phyloP scores from a whole-genome alignment of 2,888 invertebrate species.

The Melipona bicolor region DNA sequence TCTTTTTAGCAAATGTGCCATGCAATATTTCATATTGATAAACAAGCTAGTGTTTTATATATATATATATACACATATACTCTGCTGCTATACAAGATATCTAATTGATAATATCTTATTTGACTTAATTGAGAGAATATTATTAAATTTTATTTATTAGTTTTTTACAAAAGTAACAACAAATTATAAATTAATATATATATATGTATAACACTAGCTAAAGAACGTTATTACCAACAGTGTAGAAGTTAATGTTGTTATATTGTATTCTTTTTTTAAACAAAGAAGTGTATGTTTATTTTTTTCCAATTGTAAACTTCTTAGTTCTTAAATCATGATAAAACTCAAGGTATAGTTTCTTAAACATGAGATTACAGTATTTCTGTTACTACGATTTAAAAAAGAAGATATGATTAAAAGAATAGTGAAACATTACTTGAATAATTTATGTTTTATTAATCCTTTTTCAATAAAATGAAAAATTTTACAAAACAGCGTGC shows the following conservation, averaged over 20 bases:
- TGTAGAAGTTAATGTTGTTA: conserved; percentile 65
- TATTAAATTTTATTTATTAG: conserved; percentile 12
- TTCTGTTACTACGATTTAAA: conserved; percentile 66
- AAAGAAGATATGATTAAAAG: conserved; percentile 66
- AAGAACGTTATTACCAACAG: conserved; percentile 54
- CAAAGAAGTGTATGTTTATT: conserved; percentile 44
- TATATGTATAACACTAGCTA: conserved; percentile 47
- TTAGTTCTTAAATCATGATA: conserved; percentile 39
- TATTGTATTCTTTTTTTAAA: conserved; percentile 57
- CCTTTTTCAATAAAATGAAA: conserved; percentile 78
- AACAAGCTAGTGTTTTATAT: conserved; percentile 45
- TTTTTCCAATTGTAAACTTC: conserved; percentile 56
- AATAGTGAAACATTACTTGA: conserved; percentile 71
- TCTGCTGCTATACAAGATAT: background rate
- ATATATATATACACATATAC: conserved; percentile 1
- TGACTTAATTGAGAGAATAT: background rate
- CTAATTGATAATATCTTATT: background rate
- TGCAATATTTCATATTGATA: conserved; percentile 71
- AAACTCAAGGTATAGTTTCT: conserved; percentile 40
- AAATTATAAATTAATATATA: conserved; percentile 24
- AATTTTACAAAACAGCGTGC: conserved; percentile 48
- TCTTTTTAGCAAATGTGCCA: conserved; percentile 73
- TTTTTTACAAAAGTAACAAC: conserved; percentile 7
- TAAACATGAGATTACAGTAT: conserved; percentile 58
- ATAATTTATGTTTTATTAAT: conserved; percentile 80